Evolutionary conservation across 1,140 invertebrate genomes (phyloP).

Genomic region (Drosophila sucinea): DNA sequence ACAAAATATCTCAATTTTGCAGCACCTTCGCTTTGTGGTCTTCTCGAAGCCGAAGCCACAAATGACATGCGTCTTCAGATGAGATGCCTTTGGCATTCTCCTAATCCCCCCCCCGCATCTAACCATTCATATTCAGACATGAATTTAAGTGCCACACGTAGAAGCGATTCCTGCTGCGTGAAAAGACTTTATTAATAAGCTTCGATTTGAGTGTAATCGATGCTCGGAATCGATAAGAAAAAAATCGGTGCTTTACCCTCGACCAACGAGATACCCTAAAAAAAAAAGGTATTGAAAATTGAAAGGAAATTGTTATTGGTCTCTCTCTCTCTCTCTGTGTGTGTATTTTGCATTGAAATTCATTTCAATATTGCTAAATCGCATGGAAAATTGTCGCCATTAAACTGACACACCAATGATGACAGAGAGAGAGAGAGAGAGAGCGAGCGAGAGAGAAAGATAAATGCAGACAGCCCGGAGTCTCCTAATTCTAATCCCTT

Average conservation of each 20-base stretch:
- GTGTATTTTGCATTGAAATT: constrained; percentile 31
- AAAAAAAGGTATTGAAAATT: no score
- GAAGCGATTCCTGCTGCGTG: no score
- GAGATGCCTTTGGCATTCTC: neutral
- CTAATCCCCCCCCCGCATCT: no score
- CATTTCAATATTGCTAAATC: constrained; percentile 36
- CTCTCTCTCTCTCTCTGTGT: neutral
- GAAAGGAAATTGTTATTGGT: no score
- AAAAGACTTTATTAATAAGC: no score
- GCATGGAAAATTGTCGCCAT: constrained; percentile 42
- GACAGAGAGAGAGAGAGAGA: constrained; percentile 16
- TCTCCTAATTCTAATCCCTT: neutral
- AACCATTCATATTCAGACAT: no score
- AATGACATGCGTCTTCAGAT: constrained; percentile 33
- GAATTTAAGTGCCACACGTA: no score
- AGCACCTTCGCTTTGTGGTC: constrained; percentile 35
- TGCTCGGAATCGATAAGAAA: no score
- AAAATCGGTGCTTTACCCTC: no score
- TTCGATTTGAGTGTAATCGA: no score
- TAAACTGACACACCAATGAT: constrained; percentile 11
- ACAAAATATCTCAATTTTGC: constrained; percentile 21
- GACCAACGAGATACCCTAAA: no score
- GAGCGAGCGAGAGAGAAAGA: neutral
- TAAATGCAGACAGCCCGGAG: neutral
- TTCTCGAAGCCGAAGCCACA: constrained; percentile 8